phyloP scores from a whole-genome alignment of 2,888 invertebrate genomes.

The Andrena flavipes region DNA sequence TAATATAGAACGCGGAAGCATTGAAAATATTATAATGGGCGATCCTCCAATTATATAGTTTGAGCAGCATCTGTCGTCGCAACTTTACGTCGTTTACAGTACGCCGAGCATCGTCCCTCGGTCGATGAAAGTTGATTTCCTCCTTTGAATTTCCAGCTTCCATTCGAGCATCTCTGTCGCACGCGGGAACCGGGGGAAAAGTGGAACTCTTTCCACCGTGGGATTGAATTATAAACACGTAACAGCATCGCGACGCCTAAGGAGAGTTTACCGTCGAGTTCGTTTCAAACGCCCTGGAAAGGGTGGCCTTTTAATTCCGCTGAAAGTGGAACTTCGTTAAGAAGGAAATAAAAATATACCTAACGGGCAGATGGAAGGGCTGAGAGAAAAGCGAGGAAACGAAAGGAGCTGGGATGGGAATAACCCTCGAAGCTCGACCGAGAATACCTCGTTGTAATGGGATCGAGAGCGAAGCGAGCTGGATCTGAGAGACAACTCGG shows the following conservation, averaged over 20 bases:
- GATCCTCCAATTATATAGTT: neutral
- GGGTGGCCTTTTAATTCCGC: conserved; percentile 31
- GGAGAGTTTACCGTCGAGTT: conserved; percentile 17
- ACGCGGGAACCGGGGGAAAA: neutral
- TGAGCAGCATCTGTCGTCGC: neutral
- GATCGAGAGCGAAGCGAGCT: conserved; percentile 13
- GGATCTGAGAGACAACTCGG: neutral
- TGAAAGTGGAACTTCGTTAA: conserved; percentile 20
- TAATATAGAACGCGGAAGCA: neutral
- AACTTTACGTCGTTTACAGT: neutral
- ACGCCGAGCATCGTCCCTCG: neutral
- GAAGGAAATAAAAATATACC: neutral
- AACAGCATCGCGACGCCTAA: neutral
- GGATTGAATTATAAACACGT: conserved; percentile 41
- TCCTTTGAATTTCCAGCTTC: neutral
- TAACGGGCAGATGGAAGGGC: conserved; percentile 16
- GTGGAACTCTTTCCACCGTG: neutral
- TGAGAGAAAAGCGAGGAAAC: neutral
- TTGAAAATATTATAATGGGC: neutral
- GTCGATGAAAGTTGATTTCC: neutral
- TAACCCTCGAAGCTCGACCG: neutral
- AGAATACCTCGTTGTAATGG: conserved; percentile 27
- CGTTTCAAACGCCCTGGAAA: conserved; percentile 32
- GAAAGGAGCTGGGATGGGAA: conserved; percentile 16
- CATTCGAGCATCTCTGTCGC: neutral